These are phyloP conservation scores for Calameuta idolon DNA, from an alignment of 2,888 invertebrate genomes.

Conservation along the genomic window DNA sequence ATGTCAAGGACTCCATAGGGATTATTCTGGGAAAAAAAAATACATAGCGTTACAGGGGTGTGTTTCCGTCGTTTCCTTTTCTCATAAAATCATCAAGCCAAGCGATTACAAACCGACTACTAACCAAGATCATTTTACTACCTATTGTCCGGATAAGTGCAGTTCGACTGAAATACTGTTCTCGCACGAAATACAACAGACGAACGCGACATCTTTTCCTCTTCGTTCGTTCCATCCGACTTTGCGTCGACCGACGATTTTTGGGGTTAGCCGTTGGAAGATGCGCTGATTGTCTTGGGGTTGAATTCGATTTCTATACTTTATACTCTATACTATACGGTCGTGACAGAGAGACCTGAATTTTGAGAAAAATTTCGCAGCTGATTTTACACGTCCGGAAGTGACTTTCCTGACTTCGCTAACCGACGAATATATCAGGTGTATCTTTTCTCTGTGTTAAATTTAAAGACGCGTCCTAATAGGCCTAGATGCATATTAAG, in stretches of 20 bases:
- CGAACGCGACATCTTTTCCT: background rate
- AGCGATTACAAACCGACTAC: background rate
- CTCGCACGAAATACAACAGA: background rate
- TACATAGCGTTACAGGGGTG: background rate
- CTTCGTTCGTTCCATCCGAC: background rate
- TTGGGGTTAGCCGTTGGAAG: background rate
- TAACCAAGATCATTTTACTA: background rate
- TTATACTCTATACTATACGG: background rate
- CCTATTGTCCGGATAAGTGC: background rate
- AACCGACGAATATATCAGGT: background rate
- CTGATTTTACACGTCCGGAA: background rate
- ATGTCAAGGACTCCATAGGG: background rate
- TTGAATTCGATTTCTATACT: background rate
- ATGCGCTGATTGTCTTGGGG: background rate
- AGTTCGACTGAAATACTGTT: background rate
- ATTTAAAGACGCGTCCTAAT: constrained; percentile 20
- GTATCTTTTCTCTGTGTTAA: background rate
- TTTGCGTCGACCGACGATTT: background rate
- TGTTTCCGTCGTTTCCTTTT: background rate
- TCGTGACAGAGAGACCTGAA: background rate
- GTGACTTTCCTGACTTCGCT: background rate
- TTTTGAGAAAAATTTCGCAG: background rate
- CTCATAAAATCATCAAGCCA: background rate
- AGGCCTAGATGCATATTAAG: constrained; percentile 41
- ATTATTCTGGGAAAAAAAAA: background rate